Conservation (phyloP, 2,113 vertebrate species). For the Hydropotes inermis region DNA sequence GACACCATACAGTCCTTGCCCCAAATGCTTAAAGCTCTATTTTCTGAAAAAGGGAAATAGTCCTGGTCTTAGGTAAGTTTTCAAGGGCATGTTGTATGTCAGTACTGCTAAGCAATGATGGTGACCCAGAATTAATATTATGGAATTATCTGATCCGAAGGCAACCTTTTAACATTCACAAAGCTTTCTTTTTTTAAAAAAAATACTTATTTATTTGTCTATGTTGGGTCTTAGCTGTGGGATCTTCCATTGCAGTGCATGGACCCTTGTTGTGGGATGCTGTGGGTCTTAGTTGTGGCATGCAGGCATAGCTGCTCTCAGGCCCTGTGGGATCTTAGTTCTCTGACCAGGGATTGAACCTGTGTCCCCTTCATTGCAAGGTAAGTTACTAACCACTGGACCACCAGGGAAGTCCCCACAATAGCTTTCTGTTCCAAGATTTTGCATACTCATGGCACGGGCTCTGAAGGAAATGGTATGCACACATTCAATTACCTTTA, state of each 20-base stretch:
- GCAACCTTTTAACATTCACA: neutral
- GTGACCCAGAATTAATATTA: neutral
- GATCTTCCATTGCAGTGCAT: neutral
- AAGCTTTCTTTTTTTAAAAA: neutral
- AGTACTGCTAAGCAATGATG: neutral
- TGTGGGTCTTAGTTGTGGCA: neutral
- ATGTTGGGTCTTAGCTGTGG: neutral
- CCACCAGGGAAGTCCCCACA: neutral
- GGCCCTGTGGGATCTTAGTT: neutral
- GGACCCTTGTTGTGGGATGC: neutral
- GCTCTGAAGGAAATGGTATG: neutral
- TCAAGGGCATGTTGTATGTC: neutral
- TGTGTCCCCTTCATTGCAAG: neutral
- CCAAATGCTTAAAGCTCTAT: neutral
- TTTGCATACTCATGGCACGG: neutral
- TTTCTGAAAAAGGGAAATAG: neutral
- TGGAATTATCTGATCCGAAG: neutral
- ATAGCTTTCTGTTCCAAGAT: neutral
- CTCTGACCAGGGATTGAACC: neutral
- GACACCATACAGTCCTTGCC: neutral
- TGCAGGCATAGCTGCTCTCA: neutral
- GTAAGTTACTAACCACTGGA: neutral
- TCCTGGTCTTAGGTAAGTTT: neutral
- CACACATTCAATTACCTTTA: slow-evolving; percentile 13
- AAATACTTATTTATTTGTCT: neutral